Conservation (phyloP, 2,797 vertebrate genomes). For the Anguilla pacifica region DNA sequence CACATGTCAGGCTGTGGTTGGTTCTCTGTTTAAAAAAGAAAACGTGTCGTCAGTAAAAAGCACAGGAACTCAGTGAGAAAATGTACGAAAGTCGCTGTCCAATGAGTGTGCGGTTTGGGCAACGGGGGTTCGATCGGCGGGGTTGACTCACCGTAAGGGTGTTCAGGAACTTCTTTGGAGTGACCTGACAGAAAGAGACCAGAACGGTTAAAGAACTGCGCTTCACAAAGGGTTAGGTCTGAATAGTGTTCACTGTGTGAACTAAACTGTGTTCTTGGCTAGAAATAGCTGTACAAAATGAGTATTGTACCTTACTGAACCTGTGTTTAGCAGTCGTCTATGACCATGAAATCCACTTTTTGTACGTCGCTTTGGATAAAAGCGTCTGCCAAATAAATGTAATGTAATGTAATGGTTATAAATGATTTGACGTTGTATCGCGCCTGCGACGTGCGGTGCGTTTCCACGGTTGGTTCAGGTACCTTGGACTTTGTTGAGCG, state of each 20-base stretch:
- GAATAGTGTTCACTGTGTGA: no score
- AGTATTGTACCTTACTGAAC: no score
- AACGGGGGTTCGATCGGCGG: background rate
- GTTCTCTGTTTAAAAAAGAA: slow-evolving; percentile 65
- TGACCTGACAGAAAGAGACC: slow-evolving; percentile 62
- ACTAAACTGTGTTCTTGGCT: no score
- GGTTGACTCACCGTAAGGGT: slow-evolving; percentile 68
- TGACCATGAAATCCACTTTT: no score
- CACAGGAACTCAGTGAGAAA: background rate
- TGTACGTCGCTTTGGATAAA: no score
- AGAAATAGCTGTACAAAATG: no score
- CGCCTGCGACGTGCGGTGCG: slow-evolving; percentile 11
- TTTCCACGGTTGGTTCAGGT: background rate
- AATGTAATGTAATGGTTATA: no score
- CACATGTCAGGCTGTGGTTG: slow-evolving; percentile 61
- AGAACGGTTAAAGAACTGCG: background rate
- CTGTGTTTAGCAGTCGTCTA: no score
- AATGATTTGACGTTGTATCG: background rate
- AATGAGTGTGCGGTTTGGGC: background rate
- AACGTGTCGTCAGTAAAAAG: background rate
- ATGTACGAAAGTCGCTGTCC: background rate
- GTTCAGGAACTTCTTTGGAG: slow-evolving; percentile 77
- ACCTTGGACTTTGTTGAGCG: slow-evolving; percentile 64
- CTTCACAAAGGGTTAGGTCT: rapidly evolving
- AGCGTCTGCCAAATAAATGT: no score